Conservation (phyloP, 2,113 vertebrate genomes). For the Bothrops jararaca region DNA sequence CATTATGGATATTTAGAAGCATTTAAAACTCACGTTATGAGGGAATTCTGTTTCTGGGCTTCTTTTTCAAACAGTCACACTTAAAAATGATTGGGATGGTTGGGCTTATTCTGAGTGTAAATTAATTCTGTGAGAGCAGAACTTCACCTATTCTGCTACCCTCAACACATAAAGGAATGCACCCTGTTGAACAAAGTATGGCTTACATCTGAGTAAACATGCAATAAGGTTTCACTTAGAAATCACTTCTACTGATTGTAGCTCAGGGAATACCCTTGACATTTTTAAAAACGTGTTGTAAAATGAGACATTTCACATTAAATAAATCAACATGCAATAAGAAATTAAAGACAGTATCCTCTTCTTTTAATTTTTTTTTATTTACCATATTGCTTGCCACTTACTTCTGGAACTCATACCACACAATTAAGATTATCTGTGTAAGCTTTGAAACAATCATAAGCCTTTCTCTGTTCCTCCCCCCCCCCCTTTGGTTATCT, state of each 20-base stretch:
- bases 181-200: too few species aligned
- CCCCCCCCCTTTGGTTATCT: not conserved
- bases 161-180: too few species aligned
- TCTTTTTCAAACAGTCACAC: slow-evolving; percentile 73
- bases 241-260: slow-evolving; percentile 73
- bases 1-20: slow-evolving; percentile 48
- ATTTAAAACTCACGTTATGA: slow-evolving; percentile 52
- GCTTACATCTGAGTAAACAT: not conserved
- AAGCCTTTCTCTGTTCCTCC: not conserved
- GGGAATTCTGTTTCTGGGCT: slow-evolving; percentile 16
- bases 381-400: slow-evolving; percentile 60
- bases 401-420: not conserved
- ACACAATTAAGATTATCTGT: not conserved
- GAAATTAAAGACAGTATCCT: slow-evolving; percentile 80
- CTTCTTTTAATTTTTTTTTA: slow-evolving; percentile 71
- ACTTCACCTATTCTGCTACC: slow-evolving; percentile 60
- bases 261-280: slow-evolving; percentile 81
- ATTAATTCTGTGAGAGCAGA: slow-evolving; percentile 80
- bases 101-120: slow-evolving; percentile 75
- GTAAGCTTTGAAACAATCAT: not conserved
- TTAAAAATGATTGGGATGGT: slow-evolving; percentile 75
- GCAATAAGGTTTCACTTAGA: slow-evolving; percentile 35
- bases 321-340: slow-evolving; percentile 76
- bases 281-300: slow-evolving; percentile 76
- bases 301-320: slow-evolving; percentile 77